Conservation (phyloP, 2,888 invertebrate species). For the Cephus spinipes region DNA sequence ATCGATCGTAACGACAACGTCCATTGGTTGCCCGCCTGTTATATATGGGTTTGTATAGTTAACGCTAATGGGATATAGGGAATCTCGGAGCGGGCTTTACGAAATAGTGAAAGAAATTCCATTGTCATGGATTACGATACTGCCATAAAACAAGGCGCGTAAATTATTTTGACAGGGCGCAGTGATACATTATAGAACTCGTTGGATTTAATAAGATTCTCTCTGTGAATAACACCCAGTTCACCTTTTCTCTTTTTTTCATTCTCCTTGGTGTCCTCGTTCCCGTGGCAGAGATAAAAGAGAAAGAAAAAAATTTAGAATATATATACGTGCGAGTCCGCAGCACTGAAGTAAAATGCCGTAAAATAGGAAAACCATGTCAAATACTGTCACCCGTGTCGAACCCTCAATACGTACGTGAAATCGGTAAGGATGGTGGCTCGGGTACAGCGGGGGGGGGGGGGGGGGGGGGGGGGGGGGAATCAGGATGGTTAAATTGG, state of each 20-base stretch:
- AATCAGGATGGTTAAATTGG: constrained; percentile 53
- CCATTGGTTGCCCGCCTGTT: background rate
- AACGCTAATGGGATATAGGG: background rate
- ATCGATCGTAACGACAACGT: no score
- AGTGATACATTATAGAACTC: background rate
- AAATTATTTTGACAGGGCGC: background rate
- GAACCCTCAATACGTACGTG: background rate
- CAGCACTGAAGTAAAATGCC: background rate
- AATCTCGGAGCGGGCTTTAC: background rate
- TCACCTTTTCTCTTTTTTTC: background rate
- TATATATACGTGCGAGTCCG: background rate
- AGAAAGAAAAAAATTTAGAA: background rate
- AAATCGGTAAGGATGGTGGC: constrained; percentile 8
- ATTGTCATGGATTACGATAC: background rate
- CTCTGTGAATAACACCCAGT: background rate
- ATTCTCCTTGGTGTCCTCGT: background rate
- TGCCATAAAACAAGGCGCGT: background rate
- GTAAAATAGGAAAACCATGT: background rate
- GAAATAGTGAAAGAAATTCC: background rate
- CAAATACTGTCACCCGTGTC: background rate
- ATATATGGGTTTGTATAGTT: background rate
- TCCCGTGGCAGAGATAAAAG: background rate
- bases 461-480: constrained; percentile 27
- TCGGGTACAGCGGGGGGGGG: constrained; percentile 5
- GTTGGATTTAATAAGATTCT: background rate